Conservation (phyloP, 2,888 invertebrate species). For the Xanthia icteritia region DNA sequence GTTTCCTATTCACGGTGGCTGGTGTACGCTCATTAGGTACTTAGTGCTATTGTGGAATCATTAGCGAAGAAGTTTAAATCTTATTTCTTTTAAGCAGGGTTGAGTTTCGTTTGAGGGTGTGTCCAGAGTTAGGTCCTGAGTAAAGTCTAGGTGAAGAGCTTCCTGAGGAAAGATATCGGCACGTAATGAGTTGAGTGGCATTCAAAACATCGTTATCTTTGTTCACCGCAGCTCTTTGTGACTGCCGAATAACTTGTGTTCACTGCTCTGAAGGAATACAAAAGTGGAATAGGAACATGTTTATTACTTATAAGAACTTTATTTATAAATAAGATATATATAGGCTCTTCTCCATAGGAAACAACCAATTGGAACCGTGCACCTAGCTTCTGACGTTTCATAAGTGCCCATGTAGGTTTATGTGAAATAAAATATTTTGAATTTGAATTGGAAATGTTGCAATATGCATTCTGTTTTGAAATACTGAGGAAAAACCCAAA, state of each 20-base stretch:
- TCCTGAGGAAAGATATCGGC: conserved; percentile 86
- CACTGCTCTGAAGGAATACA: conserved; percentile 42
- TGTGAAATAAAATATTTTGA: no score
- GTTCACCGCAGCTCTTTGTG: conserved; percentile 77
- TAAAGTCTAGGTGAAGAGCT: conserved; percentile 77
- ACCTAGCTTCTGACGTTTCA: no score
- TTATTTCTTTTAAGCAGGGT: conserved; percentile 50
- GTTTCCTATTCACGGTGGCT: conserved; percentile 74
- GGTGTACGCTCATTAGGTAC: conserved; percentile 86
- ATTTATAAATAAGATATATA: no score
- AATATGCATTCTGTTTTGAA: conserved; percentile 3
- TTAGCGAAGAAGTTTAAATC: conserved; percentile 55
- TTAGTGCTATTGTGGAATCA: conserved; percentile 79
- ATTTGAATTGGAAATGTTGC: conserved; percentile 26
- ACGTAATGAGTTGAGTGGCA: conserved; percentile 88
- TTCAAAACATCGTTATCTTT: conserved; percentile 88
- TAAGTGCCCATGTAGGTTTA: no score
- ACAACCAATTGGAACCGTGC: no score
- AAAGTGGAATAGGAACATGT: conserved; percentile 20
- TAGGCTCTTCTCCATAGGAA: no score
- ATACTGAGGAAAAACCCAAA: neutral
- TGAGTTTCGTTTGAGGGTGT: conserved; percentile 31
- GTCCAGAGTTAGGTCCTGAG: conserved; percentile 72
- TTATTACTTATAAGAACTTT: conserved; percentile 9
- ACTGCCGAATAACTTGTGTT: conserved; percentile 62